Evolutionary conservation across 2,113 vertebrate species (phyloP).

Genomic region (Illadopsis cleaveri): DNA sequence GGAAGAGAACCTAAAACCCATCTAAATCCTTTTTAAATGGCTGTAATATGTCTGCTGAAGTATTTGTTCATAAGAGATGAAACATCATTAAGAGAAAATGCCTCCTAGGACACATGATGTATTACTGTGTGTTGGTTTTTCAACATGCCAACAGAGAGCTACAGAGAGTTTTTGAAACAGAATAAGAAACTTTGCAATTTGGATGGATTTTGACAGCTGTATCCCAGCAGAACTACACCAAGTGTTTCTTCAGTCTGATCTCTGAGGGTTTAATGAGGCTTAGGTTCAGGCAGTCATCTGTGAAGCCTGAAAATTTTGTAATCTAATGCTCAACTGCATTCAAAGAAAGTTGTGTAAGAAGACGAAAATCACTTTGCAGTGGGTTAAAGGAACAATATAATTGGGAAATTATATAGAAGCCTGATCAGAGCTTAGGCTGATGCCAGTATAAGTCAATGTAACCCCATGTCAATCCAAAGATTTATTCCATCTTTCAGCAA

Average conservation of each 20-base stretch:
- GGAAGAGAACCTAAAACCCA: neutral
- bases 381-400: neutral
- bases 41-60: neutral
- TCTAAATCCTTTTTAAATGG: neutral
- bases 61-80: neutral
- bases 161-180: neutral
- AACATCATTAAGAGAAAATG: neutral
- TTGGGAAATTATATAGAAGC: neutral
- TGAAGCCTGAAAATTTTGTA: neutral
- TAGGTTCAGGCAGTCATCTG: neutral
- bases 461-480: neutral
- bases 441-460: neutral
- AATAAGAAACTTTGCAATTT: neutral
- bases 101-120: neutral
- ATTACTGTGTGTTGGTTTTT: neutral
- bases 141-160: neutral
- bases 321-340: neutral
- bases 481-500: neutral
- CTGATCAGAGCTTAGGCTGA: neutral
- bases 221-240: neutral
- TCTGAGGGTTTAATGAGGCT: neutral
- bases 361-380: neutral
- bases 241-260: neutral
- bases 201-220: neutral
- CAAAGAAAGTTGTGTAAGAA: neutral